These are phyloP conservation scores for Pollimyrus isidori DNA, from an alignment of 2,113 vertebrate genomes.

Conservation along the genomic window DNA sequence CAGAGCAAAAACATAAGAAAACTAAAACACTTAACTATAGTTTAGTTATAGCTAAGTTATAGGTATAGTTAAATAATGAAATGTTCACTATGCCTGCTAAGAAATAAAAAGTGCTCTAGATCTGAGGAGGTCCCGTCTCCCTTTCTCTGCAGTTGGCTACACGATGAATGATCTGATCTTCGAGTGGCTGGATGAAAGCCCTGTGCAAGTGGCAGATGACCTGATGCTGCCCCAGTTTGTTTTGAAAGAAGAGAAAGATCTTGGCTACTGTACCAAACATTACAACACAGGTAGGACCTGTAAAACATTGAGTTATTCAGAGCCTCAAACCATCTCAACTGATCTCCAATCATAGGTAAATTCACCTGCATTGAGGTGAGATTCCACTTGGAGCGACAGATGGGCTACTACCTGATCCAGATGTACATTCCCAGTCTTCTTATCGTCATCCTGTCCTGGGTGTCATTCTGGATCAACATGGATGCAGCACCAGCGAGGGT, in stretches of 20 bases:
- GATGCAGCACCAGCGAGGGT: constrained; percentile 60
- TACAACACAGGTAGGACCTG: constrained; percentile 81
- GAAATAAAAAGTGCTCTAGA: neutral
- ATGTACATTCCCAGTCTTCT: neutral
- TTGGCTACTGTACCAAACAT: constrained; percentile 87
- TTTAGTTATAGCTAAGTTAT: neutral
- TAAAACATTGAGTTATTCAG: neutral
- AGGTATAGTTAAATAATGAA: neutral
- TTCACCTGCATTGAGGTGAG: constrained; percentile 48
- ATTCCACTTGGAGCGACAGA: neutral
- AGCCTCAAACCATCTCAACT: neutral
- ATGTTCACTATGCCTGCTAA: neutral
- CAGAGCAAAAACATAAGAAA: neutral
- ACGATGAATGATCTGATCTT: constrained; percentile 69
- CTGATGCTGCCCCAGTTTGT: constrained; percentile 86
- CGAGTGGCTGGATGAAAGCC: constrained; percentile 82
- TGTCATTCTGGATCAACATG: neutral
- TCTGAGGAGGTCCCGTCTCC: neutral
- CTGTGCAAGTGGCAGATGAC: constrained; percentile 86
- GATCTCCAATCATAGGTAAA: constrained; percentile 63
- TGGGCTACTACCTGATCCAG: neutral
- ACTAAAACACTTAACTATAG: neutral
- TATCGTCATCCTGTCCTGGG: neutral
- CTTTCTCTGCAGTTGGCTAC: constrained; percentile 54
- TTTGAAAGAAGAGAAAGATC: constrained; percentile 80